phyloP scores from a whole-genome alignment of 2,113 vertebrate genomes.

The Neopipo cinnamomea region DNA sequence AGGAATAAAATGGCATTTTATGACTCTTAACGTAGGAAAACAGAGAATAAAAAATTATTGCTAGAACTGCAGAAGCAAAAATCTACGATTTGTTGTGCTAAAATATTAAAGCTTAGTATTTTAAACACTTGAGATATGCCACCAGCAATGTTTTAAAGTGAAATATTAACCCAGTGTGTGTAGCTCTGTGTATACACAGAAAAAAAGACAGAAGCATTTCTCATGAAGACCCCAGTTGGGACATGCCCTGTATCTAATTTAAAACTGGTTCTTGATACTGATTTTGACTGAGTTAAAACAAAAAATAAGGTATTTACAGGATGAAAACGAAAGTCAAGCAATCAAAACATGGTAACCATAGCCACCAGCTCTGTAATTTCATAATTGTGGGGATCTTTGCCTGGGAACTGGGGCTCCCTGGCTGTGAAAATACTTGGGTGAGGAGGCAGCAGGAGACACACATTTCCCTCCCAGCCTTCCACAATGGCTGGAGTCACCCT shows the following conservation, averaged over 20 bases:
- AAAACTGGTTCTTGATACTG: neutral
- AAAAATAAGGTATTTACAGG: neutral
- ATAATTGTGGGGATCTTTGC: fast-evolving
- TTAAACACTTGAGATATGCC: neutral
- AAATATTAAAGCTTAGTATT: neutral
- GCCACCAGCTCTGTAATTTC: fast-evolving
- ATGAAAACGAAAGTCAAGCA: neutral
- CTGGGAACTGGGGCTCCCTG: neutral
- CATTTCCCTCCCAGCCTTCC: neutral
- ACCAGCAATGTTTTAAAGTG: neutral
- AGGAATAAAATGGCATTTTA: neutral
- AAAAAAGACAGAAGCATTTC: neutral
- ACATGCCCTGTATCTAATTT: neutral
- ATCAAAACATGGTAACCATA: neutral
- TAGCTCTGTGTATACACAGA: neutral
- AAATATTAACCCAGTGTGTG: neutral
- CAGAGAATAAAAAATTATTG: neutral
- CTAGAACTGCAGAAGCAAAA: neutral
- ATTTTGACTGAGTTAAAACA: neutral
- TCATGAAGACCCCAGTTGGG: neutral
- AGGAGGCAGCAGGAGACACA: neutral
- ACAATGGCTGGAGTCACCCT: neutral
- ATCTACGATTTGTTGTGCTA: neutral
- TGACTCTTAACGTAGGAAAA: neutral
- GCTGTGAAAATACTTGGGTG: fast-evolving